phyloP scores from a whole-genome alignment of 2,888 invertebrate species.

The Melieria crassipennis region DNA sequence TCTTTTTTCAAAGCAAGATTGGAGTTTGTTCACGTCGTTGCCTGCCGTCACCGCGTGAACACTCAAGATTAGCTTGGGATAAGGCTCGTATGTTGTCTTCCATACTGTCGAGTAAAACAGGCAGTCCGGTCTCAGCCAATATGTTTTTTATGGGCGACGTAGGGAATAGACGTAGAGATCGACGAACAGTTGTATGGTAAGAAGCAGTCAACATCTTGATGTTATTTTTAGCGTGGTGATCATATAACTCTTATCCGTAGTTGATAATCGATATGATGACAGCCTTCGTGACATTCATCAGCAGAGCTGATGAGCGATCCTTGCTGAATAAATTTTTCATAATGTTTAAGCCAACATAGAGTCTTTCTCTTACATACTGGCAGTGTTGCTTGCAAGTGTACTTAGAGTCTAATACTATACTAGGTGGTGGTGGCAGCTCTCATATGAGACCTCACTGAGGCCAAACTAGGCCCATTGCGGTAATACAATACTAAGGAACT shows the following conservation, averaged over 20 bases:
- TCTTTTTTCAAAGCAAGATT: not conserved
- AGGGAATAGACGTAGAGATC: not conserved
- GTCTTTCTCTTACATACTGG: not conserved
- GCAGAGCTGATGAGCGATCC: not conserved
- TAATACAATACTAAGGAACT: no score
- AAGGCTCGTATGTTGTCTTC: not conserved
- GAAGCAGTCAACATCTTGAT: not conserved
- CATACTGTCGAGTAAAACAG: not conserved
- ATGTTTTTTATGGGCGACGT: not conserved
- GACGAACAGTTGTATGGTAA: not conserved
- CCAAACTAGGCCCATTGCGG: no score
- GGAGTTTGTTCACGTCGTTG: no score
- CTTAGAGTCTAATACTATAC: no score
- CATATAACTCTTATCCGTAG: not conserved
- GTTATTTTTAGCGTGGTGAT: not conserved
- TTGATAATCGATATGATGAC: not conserved
- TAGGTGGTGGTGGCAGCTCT: no score
- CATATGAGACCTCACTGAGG: no score
- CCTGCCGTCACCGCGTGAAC: no score
- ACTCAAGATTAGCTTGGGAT: not conserved
- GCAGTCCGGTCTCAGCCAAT: not conserved
- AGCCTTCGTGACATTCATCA: not conserved
- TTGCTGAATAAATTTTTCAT: not conserved
- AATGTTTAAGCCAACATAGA: not conserved
- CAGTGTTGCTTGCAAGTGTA: no score